These are phyloP conservation scores for Hirtodrosophila histrioides DNA, from an alignment of 2,888 invertebrate species.

Conservation along the genomic window DNA sequence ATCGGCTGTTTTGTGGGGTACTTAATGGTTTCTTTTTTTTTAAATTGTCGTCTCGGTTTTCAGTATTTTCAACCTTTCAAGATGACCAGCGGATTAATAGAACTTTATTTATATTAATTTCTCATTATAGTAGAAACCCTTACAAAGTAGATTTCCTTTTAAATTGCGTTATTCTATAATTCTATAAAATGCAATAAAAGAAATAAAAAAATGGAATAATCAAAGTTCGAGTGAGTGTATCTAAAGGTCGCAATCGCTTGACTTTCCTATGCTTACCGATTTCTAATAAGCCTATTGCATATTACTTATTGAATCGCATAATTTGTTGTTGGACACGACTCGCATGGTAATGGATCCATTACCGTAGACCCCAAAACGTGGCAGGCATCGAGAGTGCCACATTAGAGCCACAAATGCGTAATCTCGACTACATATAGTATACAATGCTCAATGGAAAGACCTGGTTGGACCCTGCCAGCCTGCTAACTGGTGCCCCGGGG, in stretches of 20 bases:
- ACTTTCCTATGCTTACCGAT: constrained; percentile 15
- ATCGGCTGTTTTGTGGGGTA: too few species aligned
- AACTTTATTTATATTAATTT: too few species aligned
- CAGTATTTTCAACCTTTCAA: too few species aligned
- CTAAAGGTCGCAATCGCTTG: background rate
- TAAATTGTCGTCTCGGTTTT: too few species aligned
- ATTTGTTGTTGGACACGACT: constrained; percentile 42
- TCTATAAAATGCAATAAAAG: too few species aligned
- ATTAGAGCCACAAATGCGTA: constrained; percentile 62
- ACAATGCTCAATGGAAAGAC: constrained; percentile 59
- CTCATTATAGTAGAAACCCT: too few species aligned
- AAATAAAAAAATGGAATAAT: constrained; percentile 5
- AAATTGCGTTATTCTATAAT: too few species aligned
- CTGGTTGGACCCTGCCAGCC: background rate
- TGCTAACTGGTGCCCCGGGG: background rate
- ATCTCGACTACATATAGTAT: constrained; percentile 59
- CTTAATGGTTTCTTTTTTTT: too few species aligned
- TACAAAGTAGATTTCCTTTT: too few species aligned
- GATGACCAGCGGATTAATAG: too few species aligned
- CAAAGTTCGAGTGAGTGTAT: constrained; percentile 1
- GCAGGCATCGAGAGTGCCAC: constrained; percentile 42
- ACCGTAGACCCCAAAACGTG: constrained; percentile 46
- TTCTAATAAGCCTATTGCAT: constrained; percentile 37
- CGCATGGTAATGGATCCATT: constrained; percentile 53
- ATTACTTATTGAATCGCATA: constrained; percentile 45